Evolutionary conservation across 2,888 invertebrate genomes (phyloP).

Genomic region (Chelonus formosanus): DNA sequence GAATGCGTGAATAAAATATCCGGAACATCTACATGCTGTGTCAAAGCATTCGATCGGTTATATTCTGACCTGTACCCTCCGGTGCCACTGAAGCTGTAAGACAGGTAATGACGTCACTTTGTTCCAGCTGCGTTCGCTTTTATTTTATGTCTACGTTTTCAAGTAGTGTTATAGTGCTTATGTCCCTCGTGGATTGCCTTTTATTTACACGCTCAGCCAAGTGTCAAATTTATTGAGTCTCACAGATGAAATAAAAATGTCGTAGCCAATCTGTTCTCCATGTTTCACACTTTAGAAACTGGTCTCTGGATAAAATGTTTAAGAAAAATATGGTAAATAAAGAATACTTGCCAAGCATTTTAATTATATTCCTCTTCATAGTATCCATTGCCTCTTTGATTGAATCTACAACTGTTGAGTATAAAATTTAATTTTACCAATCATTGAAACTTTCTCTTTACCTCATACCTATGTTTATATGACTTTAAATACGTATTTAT

Average conservation of each 20-base stretch:
- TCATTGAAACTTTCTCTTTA: too few relatives aligned
- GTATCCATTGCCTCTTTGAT: too few relatives aligned
- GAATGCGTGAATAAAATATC: constrained; percentile 27
- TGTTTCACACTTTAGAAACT: not conserved
- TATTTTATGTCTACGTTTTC: constrained; percentile 39
- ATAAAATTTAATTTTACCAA: too few relatives aligned
- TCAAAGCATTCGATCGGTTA: constrained; percentile 29
- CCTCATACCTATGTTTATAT: too few relatives aligned
- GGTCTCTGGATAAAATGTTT: not conserved
- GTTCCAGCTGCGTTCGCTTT: constrained; percentile 51
- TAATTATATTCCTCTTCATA: too few relatives aligned
- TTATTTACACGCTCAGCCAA: constrained; percentile 14
- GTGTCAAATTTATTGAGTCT: constrained; percentile 15
- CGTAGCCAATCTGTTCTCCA: not conserved
- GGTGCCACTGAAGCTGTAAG: constrained; percentile 50
- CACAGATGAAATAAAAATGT: constrained; percentile 8
- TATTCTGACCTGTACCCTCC: constrained; percentile 56
- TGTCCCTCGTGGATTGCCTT: constrained; percentile 3
- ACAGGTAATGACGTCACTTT: constrained; percentile 60
- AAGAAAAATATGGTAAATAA: constrained; percentile 5
- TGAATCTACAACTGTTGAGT: too few relatives aligned
- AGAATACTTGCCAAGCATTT: not conserved
- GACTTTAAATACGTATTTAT: too few relatives aligned
- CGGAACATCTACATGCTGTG: constrained; percentile 6
- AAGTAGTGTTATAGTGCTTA: not conserved